These are phyloP conservation scores for Leucania comma DNA, from an alignment of 2,888 invertebrate genomes.

Conservation along the genomic window DNA sequence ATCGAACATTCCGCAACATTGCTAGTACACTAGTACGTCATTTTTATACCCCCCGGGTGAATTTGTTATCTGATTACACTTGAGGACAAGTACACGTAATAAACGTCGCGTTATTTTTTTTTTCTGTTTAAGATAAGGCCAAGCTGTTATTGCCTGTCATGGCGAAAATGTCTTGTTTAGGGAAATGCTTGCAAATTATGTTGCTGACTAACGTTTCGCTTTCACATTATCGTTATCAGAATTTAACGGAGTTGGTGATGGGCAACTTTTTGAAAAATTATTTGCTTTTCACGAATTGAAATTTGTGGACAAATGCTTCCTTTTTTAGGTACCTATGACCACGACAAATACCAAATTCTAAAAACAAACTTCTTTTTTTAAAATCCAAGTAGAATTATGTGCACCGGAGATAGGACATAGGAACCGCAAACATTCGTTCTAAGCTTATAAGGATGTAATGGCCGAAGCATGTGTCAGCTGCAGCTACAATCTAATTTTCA, in stretches of 20 bases:
- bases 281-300: background rate
- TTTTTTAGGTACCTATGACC: too few relatives aligned
- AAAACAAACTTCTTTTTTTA: background rate
- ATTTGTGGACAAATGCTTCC: background rate
- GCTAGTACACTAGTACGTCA: constrained; percentile 69
- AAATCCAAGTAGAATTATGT: constrained; percentile 21
- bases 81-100: constrained; percentile 72
- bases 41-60: constrained; percentile 78
- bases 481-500: constrained; percentile 86
- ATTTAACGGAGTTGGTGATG: constrained; percentile 1
- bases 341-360: background rate
- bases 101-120: constrained; percentile 69
- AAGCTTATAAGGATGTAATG: constrained; percentile 64
- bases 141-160: constrained; percentile 22
- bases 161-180: constrained; percentile 1
- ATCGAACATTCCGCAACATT: constrained; percentile 54
- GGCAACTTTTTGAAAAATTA: background rate
- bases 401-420: constrained; percentile 44
- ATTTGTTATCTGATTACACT: constrained; percentile 79
- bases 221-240: constrained; percentile 25
- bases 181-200: constrained; percentile 7
- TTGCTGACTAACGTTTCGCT: constrained; percentile 10
- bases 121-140: constrained; percentile 30
- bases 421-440: constrained; percentile 62
- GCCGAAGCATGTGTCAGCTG: constrained; percentile 76